phyloP scores from a whole-genome alignment of 2,797 vertebrate genomes.

The Cetoscarus ocellatus region DNA sequence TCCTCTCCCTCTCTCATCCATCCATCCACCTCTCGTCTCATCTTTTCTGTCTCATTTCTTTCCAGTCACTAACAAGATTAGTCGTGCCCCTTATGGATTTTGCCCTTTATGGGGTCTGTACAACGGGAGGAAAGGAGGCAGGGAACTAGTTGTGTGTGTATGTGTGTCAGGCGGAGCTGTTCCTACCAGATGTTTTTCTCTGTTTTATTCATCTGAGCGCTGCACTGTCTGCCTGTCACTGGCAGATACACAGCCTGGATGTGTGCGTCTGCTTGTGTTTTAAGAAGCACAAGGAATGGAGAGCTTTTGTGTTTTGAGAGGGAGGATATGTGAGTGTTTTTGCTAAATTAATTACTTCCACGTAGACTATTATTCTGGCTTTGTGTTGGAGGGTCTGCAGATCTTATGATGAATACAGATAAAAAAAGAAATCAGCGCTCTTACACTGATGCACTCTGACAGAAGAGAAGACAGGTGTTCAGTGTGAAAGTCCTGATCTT shows the following conservation, averaged over 20 bases:
- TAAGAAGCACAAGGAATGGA: conserved; percentile 23
- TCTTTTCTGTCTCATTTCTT: conserved; percentile 59
- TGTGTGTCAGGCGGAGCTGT: conserved; percentile 61
- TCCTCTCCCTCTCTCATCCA: conserved; percentile 22
- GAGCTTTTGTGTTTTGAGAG: conserved; percentile 54
- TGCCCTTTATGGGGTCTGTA: conserved; percentile 68
- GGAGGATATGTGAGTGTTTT: conserved; percentile 28
- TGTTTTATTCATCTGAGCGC: conserved; percentile 68
- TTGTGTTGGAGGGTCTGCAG: conserved; percentile 42
- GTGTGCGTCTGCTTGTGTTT: conserved; percentile 24
- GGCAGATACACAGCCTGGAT: conserved; percentile 60
- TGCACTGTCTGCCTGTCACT: conserved; percentile 75
- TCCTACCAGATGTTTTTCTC: conserved; percentile 75
- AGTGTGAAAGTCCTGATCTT: conserved; percentile 30
- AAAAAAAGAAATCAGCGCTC: conserved; percentile 15
- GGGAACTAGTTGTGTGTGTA: conserved; percentile 38
- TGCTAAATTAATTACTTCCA: conserved; percentile 58
- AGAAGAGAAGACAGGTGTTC: conserved; percentile 18
- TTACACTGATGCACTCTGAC: conserved; percentile 17
- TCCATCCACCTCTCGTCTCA: conserved; percentile 32
- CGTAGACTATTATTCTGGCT: conserved; percentile 32
- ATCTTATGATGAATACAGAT: conserved; percentile 31
- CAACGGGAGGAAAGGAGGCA: conserved; percentile 54
- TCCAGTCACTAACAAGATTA: conserved; percentile 74
- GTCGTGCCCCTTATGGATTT: conserved; percentile 67